Evolutionary conservation across 2,797 vertebrate species (phyloP).

Genomic region (Bufotes viridis): DNA sequence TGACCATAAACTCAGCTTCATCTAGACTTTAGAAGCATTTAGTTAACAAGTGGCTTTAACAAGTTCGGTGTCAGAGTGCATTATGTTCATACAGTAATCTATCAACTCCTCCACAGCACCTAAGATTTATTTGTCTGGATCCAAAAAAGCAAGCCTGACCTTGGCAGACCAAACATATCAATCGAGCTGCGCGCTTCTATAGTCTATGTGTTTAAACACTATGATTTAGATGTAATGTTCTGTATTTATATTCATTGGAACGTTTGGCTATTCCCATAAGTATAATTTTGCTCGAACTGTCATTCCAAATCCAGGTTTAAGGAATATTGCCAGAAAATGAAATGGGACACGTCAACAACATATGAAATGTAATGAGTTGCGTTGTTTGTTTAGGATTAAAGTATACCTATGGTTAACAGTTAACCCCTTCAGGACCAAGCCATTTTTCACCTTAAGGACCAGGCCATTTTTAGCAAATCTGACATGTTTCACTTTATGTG

Average conservation of each 20-base stretch:
- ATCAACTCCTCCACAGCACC: not conserved
- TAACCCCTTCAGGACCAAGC: too few relatives aligned
- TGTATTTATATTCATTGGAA: not conserved
- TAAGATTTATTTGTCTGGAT: not conserved
- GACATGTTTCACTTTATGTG: too few relatives aligned
- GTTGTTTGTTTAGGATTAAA: too few relatives aligned
- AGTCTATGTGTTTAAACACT: not conserved
- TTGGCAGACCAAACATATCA: not conserved
- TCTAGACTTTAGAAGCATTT: not conserved
- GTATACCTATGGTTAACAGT: too few relatives aligned
- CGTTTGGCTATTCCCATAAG: not conserved
- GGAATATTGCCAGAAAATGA: not conserved
- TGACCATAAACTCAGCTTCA: not conserved
- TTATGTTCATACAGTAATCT: not conserved
- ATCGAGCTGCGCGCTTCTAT: not conserved
- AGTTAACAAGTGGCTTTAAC: slow-evolving; percentile 20
- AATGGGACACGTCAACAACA: not conserved
- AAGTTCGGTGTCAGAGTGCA: not conserved
- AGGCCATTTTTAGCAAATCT: too few relatives aligned
- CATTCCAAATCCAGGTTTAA: not conserved
- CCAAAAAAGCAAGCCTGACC: not conserved
- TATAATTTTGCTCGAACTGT: not conserved
- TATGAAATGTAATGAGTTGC: too few relatives aligned
- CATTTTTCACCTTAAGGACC: too few relatives aligned
- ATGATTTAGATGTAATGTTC: not conserved